Evolutionary conservation across 2,113 vertebrate genomes (phyloP).

Genomic region (Oophaga pumilio): DNA sequence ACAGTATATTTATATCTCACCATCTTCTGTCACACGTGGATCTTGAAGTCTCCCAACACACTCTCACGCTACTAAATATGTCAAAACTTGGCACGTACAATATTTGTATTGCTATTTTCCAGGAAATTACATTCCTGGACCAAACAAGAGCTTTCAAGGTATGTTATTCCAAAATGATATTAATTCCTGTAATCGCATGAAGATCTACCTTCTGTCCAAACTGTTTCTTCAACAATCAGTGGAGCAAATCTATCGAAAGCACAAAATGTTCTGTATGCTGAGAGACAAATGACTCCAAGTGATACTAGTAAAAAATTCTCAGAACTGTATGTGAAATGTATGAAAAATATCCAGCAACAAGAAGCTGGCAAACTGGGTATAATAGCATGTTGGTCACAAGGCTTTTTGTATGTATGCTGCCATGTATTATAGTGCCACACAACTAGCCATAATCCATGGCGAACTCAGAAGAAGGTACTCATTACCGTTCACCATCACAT

Average conservation of each 20-base stretch:
- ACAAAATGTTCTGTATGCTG: not conserved
- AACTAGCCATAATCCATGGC: too few species aligned
- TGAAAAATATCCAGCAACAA: not conserved
- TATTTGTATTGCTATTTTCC: conserved; percentile 50
- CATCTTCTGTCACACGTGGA: not conserved
- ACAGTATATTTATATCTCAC: not conserved
- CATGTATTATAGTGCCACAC: too few species aligned
- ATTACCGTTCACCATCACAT: too few species aligned
- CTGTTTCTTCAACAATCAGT: not conserved
- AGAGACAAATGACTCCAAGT: not conserved
- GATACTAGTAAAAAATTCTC: not conserved
- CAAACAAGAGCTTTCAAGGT: conserved; percentile 28
- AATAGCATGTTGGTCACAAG: not conserved
- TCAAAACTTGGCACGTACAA: conserved; percentile 35
- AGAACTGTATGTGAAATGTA: not conserved
- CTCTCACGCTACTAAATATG: conserved; percentile 20
- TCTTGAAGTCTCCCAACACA: conserved; percentile 1
- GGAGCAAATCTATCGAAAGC: not conserved
- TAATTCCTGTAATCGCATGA: conserved; percentile 4
- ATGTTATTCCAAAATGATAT: conserved; percentile 19
- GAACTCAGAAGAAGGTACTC: too few species aligned
- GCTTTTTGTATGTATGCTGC: not conserved
- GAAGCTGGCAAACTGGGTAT: not conserved
- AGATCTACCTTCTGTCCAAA: conserved; percentile 11
- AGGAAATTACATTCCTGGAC: conserved; percentile 49